Evolutionary conservation across 1,140 invertebrate species (phyloP).

Genomic region (Goniozus legneri): DNA sequence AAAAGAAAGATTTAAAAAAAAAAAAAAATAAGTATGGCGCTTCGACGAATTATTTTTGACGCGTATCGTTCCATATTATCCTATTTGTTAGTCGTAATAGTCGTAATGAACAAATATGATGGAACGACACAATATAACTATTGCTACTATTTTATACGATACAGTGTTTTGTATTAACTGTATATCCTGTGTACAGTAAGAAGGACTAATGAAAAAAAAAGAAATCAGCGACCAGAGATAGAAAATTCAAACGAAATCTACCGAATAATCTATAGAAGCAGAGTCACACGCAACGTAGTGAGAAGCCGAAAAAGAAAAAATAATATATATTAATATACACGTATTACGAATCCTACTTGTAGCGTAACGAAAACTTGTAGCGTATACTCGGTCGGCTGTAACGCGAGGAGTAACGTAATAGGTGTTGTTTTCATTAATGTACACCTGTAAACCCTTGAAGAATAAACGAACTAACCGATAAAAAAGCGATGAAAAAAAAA

Average conservation of each 20-base stretch:
- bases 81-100: no score
- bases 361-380: constrained; percentile 12
- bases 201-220: no score
- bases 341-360: constrained; percentile 25
- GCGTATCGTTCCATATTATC: no score
- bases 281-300: no score
- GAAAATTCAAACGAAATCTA: no score
- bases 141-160: constrained; percentile 46
- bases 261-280: no score
- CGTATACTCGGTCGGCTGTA: constrained; percentile 33
- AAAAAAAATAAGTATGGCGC: no score
- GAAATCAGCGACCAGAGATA: no score
- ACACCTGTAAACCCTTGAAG: constrained; percentile 42
- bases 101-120: constrained; percentile 12
- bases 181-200: constrained; percentile 1
- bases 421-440: constrained; percentile 43
- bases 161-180: constrained; percentile 45
- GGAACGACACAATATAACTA: constrained; percentile 33
- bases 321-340: constrained; percentile 7
- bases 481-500: constrained; percentile 28
- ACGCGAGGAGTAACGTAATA: constrained; percentile 33
- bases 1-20: no score
- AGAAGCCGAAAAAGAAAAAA: no score
- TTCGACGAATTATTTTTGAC: no score
- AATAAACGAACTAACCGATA: constrained; percentile 41